phyloP scores from a whole-genome alignment of 2,113 vertebrate genomes.

The Cettia cetti region DNA sequence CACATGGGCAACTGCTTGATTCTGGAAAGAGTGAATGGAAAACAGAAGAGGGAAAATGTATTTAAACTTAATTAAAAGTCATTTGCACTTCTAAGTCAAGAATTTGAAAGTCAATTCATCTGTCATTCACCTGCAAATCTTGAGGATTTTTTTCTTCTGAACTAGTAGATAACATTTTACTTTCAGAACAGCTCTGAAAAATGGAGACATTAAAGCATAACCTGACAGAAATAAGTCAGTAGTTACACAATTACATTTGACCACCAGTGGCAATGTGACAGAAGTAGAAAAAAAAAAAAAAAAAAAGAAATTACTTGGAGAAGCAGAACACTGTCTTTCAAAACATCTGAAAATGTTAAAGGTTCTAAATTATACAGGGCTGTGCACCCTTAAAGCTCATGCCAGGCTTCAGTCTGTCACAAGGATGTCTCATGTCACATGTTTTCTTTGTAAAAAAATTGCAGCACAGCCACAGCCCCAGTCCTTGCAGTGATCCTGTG shows the following conservation, averaged over 20 bases:
- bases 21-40: background rate
- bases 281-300: background rate
- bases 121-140: background rate
- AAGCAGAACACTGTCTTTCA: background rate
- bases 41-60: background rate
- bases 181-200: background rate
- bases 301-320: background rate
- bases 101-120: background rate
- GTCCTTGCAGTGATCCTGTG: background rate
- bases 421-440: background rate
- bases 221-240: background rate
- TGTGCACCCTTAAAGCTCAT: background rate
- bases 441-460: background rate
- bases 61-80: background rate
- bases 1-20: background rate
- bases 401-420: background rate
- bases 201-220: background rate
- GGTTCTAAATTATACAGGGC: background rate
- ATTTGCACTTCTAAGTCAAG: background rate
- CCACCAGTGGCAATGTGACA: background rate
- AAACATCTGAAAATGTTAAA: background rate
- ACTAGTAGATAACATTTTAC: background rate
- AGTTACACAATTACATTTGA: background rate
- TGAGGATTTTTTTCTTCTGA: background rate
- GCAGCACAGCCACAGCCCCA: rapidly evolving